Base-by-base conservation (phyloP, 2,797 vertebrate genomes). In the Phrynocephalus forsythii region DNA sequence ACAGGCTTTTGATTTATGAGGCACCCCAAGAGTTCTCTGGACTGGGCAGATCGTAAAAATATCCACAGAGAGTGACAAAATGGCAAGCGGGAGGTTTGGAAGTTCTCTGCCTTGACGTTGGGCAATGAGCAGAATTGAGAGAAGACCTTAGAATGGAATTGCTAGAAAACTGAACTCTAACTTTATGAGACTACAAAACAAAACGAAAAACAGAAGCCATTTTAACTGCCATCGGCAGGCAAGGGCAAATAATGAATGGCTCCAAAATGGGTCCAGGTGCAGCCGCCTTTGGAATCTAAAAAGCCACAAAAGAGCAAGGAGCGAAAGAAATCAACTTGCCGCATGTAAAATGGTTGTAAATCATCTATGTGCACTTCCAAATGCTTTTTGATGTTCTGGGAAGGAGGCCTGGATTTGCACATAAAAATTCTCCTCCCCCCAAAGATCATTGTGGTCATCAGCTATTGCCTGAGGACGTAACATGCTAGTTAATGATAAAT, bases 171-270 rank as follows among this genome's bases (percentile, higher is more conserved):
- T 85, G 88, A 67, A 86, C 77, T 75, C 80, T 83, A 48, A n/a
- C 73, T 93, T 94, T 87, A 90, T 71, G 84, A 87, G 85, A 56
- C 24, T 84, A 38, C 1, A 2, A 1, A 50, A 81, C 86, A 82
- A 88, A 91, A 86, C 56, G 3, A n/a, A 68, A 75, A 3, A 20
- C 0, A 26, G 76, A 79, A 89, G 89, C 90, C 87, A 90, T 92
- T 86, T 94, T 92, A 91, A 91, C 93, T 88, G 83, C 82, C 83
- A 87, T 89, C 68, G 81, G 85, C 87, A 81, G 38, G 83, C 86
- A 88, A 63, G 71, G 67, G 72, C 75, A 79, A n/a, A 73, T 87
- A 89, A 90, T 38, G 84, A 52, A 87, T 84, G 38, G 88, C 78
- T 92, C 83, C 69, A 44, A 86, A 88, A 86, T 0, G 26, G 90